Evolutionary conservation across 2,888 invertebrate genomes (phyloP), one percentile per base, ranked within the genome.

Genomic region (Cataglyphis rosenhaueri): DNA sequence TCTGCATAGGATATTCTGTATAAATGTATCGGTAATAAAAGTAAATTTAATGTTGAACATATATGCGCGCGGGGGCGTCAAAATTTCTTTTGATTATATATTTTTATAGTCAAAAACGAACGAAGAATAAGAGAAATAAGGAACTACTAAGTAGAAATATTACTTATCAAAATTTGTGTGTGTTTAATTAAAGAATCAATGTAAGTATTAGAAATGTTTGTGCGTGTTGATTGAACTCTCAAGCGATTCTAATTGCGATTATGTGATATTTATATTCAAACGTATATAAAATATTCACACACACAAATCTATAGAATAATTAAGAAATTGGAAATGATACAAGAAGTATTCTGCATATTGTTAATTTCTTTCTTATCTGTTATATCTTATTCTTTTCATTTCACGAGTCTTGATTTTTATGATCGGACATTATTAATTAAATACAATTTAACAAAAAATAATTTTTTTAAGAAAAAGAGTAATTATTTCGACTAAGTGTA

Each of bases 361-460:
- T 41, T 35, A 41, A 35, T 21, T 38, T 52, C 55, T 66, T 76
- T 9, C 38, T 55, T n/a, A 76, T 52, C 35, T 48, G 6, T 75
- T 64, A 15, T 38, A 65, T n/a, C 68, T 76, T 66, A 76, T 76
- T 76, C 68, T 76, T 76, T 41, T 29, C 38, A n/a, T 55, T 55
- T 57, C 25, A 29, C 64, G 48, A 8, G 1, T 41, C 38, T 55
- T 9, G n/a, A 3, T 29, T 9, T 2, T n/a, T 38, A 25, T 4
- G 6, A 0, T 3, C 38, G 29, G 15, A 32, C 29, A 52, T 8
- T n/a, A 48, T 48, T 52, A 52, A 52, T 52, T 52, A n/a, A 52
- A n/a, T 52, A 52, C 8, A 52, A 2, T 52, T 52, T n/a, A 52
- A n/a, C n/a, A n/a, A 6, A 6, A 52, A 52, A 52, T n/a, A 52